phyloP scores from a whole-genome alignment of 1,140 invertebrate species.

The Micrasema minimum region DNA sequence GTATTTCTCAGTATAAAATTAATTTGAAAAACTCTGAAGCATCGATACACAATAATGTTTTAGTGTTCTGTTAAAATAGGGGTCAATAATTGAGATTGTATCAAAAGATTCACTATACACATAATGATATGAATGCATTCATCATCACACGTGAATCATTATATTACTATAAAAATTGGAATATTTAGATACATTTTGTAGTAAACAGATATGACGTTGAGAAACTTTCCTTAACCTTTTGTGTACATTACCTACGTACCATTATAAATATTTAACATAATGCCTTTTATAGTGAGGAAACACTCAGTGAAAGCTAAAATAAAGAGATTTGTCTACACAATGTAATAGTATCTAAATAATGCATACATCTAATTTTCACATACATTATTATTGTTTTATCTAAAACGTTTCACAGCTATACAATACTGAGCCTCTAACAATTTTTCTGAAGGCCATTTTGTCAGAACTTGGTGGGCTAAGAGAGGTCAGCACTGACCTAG shows the following conservation, averaged over 20 bases:
- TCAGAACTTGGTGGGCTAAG: too few relatives aligned
- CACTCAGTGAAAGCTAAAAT: constrained; percentile 29
- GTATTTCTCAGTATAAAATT: too few relatives aligned
- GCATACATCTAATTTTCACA: too few relatives aligned
- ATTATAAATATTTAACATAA: constrained; percentile 20
- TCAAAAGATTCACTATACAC: constrained; percentile 28
- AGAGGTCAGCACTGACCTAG: too few relatives aligned
- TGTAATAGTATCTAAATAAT: too few relatives aligned
- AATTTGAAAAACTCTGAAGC: too few relatives aligned
- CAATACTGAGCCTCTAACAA: constrained; percentile 1
- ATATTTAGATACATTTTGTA: constrained; percentile 15
- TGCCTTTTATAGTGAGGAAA: constrained; percentile 23
- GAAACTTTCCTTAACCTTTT: constrained; percentile 18
- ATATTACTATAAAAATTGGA: constrained; percentile 1
- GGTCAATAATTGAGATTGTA: constrained; percentile 17
- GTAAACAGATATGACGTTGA: constrained; percentile 21
- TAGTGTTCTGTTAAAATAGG: constrained; percentile 8
- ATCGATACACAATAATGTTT: too few relatives aligned
- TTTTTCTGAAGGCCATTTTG: constrained; percentile 14
- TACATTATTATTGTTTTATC: constrained; percentile 3
- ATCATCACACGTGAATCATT: not conserved
- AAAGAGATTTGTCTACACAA: not conserved
- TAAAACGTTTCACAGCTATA: not conserved
- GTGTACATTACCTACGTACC: constrained; percentile 1
- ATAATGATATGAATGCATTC: constrained; percentile 27